Percentiles rank a stretch among this genome's conserved stretches.
These are phyloP conservation scores for Paramormyrops hopkinsi DNA, from an alignment of 2,797 vertebrate genomes.

Conservation along the genomic window DNA sequence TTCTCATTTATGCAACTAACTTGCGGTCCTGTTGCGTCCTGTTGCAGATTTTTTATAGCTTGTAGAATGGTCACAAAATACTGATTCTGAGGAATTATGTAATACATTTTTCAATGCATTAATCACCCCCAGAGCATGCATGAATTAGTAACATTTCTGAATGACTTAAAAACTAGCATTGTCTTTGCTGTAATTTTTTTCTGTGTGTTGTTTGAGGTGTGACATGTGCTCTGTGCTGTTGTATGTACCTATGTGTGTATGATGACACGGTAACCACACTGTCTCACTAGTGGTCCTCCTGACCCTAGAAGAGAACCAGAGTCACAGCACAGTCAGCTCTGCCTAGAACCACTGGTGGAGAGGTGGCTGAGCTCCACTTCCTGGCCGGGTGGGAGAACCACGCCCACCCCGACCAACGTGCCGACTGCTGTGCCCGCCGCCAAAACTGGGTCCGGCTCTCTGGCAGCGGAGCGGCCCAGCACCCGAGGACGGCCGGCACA, in stretches of 20 bases:
- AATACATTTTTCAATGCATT: not conserved
- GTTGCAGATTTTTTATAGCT: not conserved
- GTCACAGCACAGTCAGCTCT: not conserved
- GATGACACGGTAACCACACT: not conserved
- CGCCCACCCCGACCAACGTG: not conserved
- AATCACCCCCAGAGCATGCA: not conserved
- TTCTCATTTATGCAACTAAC: not conserved
- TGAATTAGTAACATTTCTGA: conserved; percentile 18
- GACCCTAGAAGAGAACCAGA: not conserved
- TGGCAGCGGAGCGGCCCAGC: not conserved
- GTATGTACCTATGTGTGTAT: not conserved
- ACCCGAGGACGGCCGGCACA: not conserved
- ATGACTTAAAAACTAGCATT: not conserved
- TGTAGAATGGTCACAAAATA: not conserved
- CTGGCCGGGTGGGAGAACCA: not conserved
- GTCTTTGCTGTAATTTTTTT: not conserved
- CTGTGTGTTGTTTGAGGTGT: not conserved
- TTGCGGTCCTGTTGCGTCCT: not conserved
- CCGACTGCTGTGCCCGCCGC: not conserved
- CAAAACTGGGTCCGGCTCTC: not conserved
- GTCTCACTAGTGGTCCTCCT: not conserved
- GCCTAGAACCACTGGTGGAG: not conserved
- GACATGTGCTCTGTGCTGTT: not conserved
- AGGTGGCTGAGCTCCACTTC: not conserved
- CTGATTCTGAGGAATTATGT: not conserved